Evolutionary conservation across 2,888 invertebrate genomes (phyloP), one percentile per base, ranked within the genome.

Genomic region (Tryphoninae sp.): DNA sequence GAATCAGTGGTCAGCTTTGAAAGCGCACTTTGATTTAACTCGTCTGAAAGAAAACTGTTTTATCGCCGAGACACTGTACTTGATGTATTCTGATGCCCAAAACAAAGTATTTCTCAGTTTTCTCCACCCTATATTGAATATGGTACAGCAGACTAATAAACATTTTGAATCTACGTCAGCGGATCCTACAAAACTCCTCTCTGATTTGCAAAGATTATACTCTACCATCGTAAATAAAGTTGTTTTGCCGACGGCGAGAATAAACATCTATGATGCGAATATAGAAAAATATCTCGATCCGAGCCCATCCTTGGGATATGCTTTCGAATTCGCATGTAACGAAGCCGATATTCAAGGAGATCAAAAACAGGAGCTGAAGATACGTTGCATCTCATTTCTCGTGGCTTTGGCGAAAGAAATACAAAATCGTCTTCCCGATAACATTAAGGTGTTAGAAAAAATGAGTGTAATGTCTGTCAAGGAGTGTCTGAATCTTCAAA

Each of bases 1-100:
- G 22, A 49, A 81, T 16, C 90, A 90, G 72, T 89, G 88, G 89
- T 4, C 83, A 9, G 88, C 88, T 69, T 81, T 90, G 64, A 88
- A 89, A 84, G 84, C 87, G 42, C 83, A 87, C 83, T 86, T 85
- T 72, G 42, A 51, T 4, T 16, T 77, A n/a, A 51, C 23, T 13
- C 73, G 74, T 49, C 49, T 49, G 49, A 49, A 49, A 42, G 87
- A 89, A 67, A 88, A 85, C 61, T 89, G 89, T 83, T 88, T 87
- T 75, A 85, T 85, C 7, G 88, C 89, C 13, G 83, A 89, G 78
- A 67, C 84, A 13, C 76, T 89, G 16, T 84, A 87, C 64, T n/a
- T 74, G 11, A 87, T 89, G 84, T 87, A 88, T 68, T 51, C 51
- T n/a, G 87, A 89, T 81, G 81, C 85, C 3, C 61, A 11, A 42